These are phyloP conservation scores for Linurgus olivaceus DNA, from an alignment of 2,797 vertebrate genomes.

Conservation along the genomic window DNA sequence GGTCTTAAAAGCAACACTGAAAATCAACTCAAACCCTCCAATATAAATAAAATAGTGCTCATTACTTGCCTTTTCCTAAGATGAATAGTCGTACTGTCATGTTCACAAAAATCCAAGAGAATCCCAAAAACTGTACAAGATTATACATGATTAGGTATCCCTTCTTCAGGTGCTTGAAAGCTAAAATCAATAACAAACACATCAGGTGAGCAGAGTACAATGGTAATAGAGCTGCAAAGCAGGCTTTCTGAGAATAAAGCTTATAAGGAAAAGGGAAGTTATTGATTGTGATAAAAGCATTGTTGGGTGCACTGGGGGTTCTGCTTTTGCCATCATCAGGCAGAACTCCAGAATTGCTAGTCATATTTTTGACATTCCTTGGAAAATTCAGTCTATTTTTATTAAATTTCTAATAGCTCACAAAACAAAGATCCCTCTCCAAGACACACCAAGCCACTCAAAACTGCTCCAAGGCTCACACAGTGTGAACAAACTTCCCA, in stretches of 20 bases:
- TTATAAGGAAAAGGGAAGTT: not conserved
- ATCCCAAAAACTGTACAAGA: slow-evolving; percentile 94
- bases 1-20: not conserved
- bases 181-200: slow-evolving; percentile 47
- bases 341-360: not conserved
- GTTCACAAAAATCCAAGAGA: slow-evolving; percentile 97
- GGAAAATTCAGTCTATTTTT: not conserved
- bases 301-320: not conserved
- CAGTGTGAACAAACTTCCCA: not conserved
- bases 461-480: not conserved
- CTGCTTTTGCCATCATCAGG: not conserved
- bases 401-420: not conserved
- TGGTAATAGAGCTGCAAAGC: not conserved
- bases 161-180: slow-evolving; percentile 84
- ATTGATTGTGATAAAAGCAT: not conserved
- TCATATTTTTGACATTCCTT: not conserved
- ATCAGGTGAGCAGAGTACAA: not conserved
- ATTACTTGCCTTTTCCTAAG: slow-evolving; percentile 86
- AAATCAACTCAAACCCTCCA: not conserved
- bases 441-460: not conserved
- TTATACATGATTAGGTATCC: slow-evolving; percentile 92
- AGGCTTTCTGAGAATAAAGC: not conserved
- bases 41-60: not conserved
- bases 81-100: slow-evolving; percentile 93
- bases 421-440: not conserved